A percentile compares a stretch with the other conserved stretches of the same genome.
Conservation (phyloP, 1,140 invertebrate genomes). For the Alviniconcha marisindica region DNA sequence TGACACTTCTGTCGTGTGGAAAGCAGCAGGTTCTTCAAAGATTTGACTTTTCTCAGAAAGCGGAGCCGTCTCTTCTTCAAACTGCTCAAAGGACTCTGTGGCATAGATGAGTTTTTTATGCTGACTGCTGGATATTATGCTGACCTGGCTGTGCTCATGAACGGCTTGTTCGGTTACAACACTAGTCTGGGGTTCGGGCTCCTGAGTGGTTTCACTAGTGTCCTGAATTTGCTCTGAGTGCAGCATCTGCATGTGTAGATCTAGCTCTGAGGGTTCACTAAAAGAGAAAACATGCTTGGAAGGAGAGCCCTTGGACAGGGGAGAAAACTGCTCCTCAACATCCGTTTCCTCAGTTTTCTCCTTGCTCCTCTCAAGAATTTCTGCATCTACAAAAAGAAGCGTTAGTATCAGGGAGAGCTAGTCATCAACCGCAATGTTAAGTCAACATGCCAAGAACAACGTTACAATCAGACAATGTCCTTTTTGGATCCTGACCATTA, state of each 20-base stretch:
- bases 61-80: constrained; percentile 15
- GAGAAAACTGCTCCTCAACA: constrained; percentile 72
- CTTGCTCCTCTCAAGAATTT: constrained; percentile 62
- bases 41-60: not conserved
- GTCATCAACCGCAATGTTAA: not conserved
- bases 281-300: constrained; percentile 54
- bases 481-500: not conserved
- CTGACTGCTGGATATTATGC: not conserved
- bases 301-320: constrained; percentile 58
- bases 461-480: not conserved
- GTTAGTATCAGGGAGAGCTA: constrained; percentile 41
- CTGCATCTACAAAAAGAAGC: constrained; percentile 66
- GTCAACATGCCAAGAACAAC: constrained; percentile 17
- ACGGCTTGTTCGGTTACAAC: not conserved
- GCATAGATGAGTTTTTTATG: constrained; percentile 35
- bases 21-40: not conserved
- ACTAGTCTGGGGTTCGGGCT: not conserved
- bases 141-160: not conserved
- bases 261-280: constrained; percentile 56
- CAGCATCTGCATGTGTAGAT: constrained; percentile 54
- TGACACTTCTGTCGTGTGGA: constrained; percentile 6
- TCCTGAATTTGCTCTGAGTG: constrained; percentile 45
- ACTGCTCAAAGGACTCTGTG: constrained; percentile 34
- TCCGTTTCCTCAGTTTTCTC: constrained; percentile 68
- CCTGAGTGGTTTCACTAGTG: constrained; percentile 30